Base-by-base conservation (phyloP, 2,888 invertebrate species). In the Hemaris fuciformis region DNA sequence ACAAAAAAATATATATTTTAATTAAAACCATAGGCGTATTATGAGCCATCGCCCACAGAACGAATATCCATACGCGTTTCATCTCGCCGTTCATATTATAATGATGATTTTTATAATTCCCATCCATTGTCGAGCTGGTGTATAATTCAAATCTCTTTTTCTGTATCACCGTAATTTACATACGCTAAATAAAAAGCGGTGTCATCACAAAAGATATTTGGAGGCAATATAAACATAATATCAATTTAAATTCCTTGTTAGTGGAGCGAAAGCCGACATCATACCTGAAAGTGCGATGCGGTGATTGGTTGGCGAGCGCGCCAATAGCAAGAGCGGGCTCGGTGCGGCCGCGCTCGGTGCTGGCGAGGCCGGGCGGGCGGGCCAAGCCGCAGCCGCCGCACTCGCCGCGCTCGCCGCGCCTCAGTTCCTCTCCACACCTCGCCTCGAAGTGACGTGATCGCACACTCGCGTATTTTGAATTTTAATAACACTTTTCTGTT, bases 231-330 rank as follows among this genome's bases (percentile, higher is more conserved):
- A 91, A 92, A 91, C 91, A 92, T 91, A 91, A 91, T 91, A 92
- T 91, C 92, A 92, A 92, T 91, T 91, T 91, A 91, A 92, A 92
- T 92, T 92, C 90, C 92, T 92, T 89, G 92, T 92, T 92, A 92
- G 92, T 91, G 89, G 83, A 89, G 87, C 90, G 89, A 91, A 91
- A 91, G 91, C 91, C 91, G 92, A 91, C 91, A 92, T 90, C 88
- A 91, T 91, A 91, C 89, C 90, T 88, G 89, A 84, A 83, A 82
- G 76, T 75, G 79, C 71, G 61, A 70, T 60, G 38, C 45, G 62
- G 42, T 53, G 62, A 92, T 91, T 91, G 92, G 92, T 62, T 48
- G 70, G 57, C 1, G 15, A 41, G 38, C 48, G 63, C 64, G 68
- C 92, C 91, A 91, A 92, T 91, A 61, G 66, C 60, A 57, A 45